A percentile compares a stretch with the other conserved stretches of the same genome.
phyloP scores from a whole-genome alignment of 1,140 invertebrate genomes.

The Brevipalpus yothersi region DNA sequence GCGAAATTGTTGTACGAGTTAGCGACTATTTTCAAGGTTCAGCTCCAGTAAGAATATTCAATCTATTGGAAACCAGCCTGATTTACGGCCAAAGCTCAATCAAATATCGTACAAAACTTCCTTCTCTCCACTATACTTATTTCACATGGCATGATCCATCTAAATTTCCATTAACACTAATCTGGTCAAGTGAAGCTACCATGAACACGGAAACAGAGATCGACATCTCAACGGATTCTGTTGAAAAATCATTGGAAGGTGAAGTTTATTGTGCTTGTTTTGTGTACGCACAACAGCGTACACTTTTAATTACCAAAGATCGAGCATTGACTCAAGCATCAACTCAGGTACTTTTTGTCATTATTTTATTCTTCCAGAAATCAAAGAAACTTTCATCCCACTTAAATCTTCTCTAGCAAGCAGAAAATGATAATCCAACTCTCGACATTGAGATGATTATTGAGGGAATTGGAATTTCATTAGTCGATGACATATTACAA shows the following conservation, averaged over 20 bases:
- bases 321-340: slow-evolving; percentile 26
- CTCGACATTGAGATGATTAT: slow-evolving; percentile 50
- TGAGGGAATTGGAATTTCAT: slow-evolving; percentile 67
- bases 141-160: slow-evolving; percentile 24
- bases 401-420: slow-evolving; percentile 21
- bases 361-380: no score
- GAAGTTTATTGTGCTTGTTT: slow-evolving; percentile 59
- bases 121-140: background rate
- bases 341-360: no score
- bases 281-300: slow-evolving; percentile 71
- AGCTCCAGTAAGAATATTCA: slow-evolving; percentile 7
- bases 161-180: slow-evolving; percentile 13
- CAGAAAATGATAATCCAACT: slow-evolving; percentile 39
- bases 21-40: slow-evolving; percentile 8
- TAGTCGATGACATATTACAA: slow-evolving; percentile 58
- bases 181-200: background rate
- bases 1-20: slow-evolving; percentile 1
- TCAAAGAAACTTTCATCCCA: no score
- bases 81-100: slow-evolving; percentile 6
- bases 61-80: background rate
- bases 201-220: background rate
- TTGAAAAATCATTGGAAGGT: slow-evolving; percentile 24
- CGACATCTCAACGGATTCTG: slow-evolving; percentile 26
- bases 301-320: slow-evolving; percentile 61
- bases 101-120: slow-evolving; percentile 18